Percentiles rank a stretch among this genome's conserved stretches.
phyloP scores from a whole-genome alignment of 2,797 vertebrate genomes.

The Mormyrops attenuatus region DNA sequence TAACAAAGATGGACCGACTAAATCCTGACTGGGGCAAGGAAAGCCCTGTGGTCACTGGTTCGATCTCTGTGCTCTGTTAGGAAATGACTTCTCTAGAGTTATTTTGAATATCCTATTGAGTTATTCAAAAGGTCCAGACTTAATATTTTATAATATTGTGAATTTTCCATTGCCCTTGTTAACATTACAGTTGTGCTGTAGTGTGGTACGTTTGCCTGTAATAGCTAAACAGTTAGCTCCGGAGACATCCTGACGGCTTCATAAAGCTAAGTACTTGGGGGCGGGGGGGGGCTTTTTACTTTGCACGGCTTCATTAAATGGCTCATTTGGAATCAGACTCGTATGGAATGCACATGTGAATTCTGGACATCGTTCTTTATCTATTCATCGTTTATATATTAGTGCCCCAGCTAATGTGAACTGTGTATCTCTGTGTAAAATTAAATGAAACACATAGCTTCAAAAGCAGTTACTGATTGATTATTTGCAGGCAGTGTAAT shows the following conservation, averaged over 20 bases:
- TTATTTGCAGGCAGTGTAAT: not conserved
- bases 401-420: not conserved
- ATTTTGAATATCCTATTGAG: not conserved
- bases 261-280: not conserved
- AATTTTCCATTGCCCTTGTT: slow-evolving; percentile 24
- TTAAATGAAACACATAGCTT: not conserved
- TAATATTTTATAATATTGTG: slow-evolving; percentile 13
- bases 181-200: not conserved
- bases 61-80: not conserved
- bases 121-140: not conserved
- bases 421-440: not conserved
- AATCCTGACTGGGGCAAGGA: not conserved
- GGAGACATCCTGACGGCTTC: not conserved
- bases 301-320: not conserved
- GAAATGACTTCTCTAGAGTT: not conserved
- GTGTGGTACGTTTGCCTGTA: not conserved
- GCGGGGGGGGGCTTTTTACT: not conserved
- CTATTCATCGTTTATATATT: not conserved
- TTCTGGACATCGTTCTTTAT: not conserved
- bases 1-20: not conserved
- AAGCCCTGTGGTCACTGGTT: too few species aligned
- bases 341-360: not conserved
- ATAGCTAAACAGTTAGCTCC: not conserved
- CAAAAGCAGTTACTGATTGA: not conserved
- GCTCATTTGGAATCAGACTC: not conserved